Conservation (phyloP, 2,888 invertebrate genomes). For the Entomobrya multifasciata region DNA sequence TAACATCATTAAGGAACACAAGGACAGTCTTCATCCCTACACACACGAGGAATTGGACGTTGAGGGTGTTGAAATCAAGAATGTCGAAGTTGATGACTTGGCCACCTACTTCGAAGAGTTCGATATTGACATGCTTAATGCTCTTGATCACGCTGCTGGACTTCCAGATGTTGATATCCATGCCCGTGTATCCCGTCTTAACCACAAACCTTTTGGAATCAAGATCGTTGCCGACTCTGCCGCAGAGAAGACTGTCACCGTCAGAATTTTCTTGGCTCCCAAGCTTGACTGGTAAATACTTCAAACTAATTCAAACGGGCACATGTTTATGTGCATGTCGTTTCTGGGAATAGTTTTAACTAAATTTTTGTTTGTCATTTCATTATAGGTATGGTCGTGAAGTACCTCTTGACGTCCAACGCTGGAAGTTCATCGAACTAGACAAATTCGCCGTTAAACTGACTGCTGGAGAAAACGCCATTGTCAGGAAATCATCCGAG, state of each 20-base stretch:
- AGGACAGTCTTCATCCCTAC: conserved; percentile 79
- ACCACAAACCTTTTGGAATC: conserved; percentile 80
- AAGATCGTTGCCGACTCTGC: conserved; percentile 74
- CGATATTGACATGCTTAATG: conserved; percentile 81
- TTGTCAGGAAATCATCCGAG: conserved; percentile 86
- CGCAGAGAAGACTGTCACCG: conserved; percentile 74
- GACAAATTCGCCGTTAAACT: conserved; percentile 76
- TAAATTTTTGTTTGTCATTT: not conserved
- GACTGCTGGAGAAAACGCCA: conserved; percentile 84
- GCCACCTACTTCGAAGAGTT: conserved; percentile 79
- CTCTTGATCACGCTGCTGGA: conserved; percentile 76
- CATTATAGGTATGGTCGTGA: conserved; percentile 73
- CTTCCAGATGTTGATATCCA: conserved; percentile 81
- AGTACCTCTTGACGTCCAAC: conserved; percentile 70
- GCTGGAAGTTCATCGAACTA: conserved; percentile 78
- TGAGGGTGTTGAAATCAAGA: conserved; percentile 80
- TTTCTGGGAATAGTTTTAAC: not conserved
- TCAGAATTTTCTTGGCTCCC: conserved; percentile 79
- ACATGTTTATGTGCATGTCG: not conserved
- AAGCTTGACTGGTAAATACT: conserved; percentile 75
- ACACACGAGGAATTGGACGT: conserved; percentile 81
- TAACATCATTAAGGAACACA: conserved; percentile 80
- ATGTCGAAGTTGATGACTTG: conserved; percentile 83
- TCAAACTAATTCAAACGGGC: too few species aligned
- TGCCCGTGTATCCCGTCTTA: conserved; percentile 79